Percentiles rank a stretch among this genome's conserved stretches.
phyloP scores from a whole-genome alignment of 2,888 invertebrate genomes.

The Portevinia maculata region DNA sequence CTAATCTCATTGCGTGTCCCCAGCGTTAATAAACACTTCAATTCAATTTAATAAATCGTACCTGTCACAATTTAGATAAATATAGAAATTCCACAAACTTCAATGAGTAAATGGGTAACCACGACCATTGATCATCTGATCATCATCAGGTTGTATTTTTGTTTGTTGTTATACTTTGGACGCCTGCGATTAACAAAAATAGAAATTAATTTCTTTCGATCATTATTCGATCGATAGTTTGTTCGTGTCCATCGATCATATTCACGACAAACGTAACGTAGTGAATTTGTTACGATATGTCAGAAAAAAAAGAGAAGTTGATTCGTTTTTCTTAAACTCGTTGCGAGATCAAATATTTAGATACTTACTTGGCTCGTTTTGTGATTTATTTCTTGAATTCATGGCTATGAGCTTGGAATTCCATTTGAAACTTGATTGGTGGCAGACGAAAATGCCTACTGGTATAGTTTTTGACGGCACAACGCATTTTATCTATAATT shows the following conservation, averaged over 20 bases:
- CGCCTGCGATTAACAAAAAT: slow-evolving; percentile 8
- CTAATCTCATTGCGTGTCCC: slow-evolving; percentile 24
- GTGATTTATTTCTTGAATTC: slow-evolving; percentile 41
- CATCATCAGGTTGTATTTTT: slow-evolving; percentile 39
- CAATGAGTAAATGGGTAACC: slow-evolving; percentile 9
- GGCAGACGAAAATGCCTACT: slow-evolving; percentile 17
- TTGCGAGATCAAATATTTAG: slow-evolving; percentile 48
- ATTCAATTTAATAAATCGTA: slow-evolving; percentile 62
- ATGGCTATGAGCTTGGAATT: slow-evolving; percentile 34
- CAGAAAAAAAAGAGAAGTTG: slow-evolving; percentile 36
- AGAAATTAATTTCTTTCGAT: slow-evolving; percentile 47
- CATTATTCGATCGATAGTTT: slow-evolving; percentile 36
- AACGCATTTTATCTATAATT: slow-evolving; percentile 30
- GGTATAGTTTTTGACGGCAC: slow-evolving; percentile 9
- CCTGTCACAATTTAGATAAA: slow-evolving; percentile 65
- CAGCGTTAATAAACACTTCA: slow-evolving; percentile 59
- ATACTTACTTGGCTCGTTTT: slow-evolving; percentile 28
- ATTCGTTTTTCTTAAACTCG: slow-evolving; percentile 10
- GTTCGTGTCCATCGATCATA: slow-evolving; percentile 62
- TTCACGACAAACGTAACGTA: slow-evolving; percentile 62
- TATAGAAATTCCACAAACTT: slow-evolving; percentile 54
- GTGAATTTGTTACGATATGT: slow-evolving; percentile 66
- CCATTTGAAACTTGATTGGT: slow-evolving; percentile 24
- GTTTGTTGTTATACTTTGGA: slow-evolving; percentile 8
- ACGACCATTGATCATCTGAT: slow-evolving; percentile 66